Conservation (phyloP, 1,140 invertebrate species). For the Drosophila ogumai region DNA sequence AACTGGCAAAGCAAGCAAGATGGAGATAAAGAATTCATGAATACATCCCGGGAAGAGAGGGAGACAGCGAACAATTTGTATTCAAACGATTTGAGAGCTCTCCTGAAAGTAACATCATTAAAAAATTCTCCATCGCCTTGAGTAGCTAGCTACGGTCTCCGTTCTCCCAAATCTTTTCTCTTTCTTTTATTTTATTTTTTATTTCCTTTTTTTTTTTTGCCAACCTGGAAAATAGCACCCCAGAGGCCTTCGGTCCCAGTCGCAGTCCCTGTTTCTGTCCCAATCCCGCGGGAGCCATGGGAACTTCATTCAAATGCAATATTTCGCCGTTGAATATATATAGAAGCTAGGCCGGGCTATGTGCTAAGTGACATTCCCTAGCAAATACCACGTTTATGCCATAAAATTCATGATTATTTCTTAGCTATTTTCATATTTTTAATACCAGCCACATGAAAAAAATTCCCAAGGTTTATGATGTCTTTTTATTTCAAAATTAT, state of each 20-base stretch:
- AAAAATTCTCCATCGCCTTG: conserved; percentile 49
- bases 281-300: conserved; percentile 26
- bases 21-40: conserved; percentile 74
- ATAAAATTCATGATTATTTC: conserved; percentile 21
- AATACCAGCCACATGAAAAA: neutral
- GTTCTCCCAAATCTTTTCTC: conserved; percentile 7
- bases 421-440: neutral
- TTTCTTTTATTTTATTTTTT: neutral
- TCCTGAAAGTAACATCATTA: conserved; percentile 54
- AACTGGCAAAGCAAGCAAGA: conserved; percentile 58
- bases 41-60: conserved; percentile 23
- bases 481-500: neutral
- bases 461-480: neutral
- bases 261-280: conserved; percentile 5
- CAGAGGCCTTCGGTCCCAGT: conserved; percentile 19
- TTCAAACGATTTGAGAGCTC: conserved; percentile 65
- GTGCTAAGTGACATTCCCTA: conserved; percentile 22
- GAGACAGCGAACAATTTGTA: conserved; percentile 58
- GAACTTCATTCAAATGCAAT: conserved; percentile 42
- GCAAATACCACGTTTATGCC: conserved; percentile 23
- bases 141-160: conserved; percentile 25
- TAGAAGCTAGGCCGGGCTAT: neutral
- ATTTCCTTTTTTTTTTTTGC: neutral
- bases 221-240: conserved; percentile 28
- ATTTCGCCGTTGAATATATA: conserved; percentile 25